Evolutionary conservation across 2,113 vertebrate species (phyloP), one percentile per base, ranked within the genome.

Genomic region (Prionailurus bengalensis): DNA sequence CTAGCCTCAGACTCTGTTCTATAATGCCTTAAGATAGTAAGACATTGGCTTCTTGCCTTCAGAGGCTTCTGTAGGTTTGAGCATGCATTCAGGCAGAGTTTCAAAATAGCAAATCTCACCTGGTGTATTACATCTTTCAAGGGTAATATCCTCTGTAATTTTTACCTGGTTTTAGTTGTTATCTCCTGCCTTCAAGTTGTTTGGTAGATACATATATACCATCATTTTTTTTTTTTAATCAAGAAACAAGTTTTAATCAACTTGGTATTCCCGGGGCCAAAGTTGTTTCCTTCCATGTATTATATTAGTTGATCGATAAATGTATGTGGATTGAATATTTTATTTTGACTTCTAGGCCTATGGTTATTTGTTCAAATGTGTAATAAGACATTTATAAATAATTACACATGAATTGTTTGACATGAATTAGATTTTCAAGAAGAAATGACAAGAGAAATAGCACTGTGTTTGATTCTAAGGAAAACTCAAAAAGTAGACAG

Each of bases 21-120:
- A 29, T 39, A 51, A 86, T 36, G 42, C 51, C 19, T 94, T 36
- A 84, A 88, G 5, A 4, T 11, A 65, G 5, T 42, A 70, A 94
- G 29, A 76, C 42, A 81, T 2, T 21, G 10, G 36, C 21, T 93
- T 58, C 91, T 19, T 61, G 27, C 45, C 36, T 81, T 81, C 19
- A 94, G 55, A 88, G 51, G 5, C 51, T 73, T n/a, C 1, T 0
- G 9, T 80, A 93, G 48, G 9, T 80, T 76, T 95, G 51, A 33
- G 7, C 33, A 91, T 25, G 10, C 61, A 45, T 36, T 73, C 17
- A 66, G 70, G 16, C 7, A 68, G 74, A 91, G 27, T 25, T 87
- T 92, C 70, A 91, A 88, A 95, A 61, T 23, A 95, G 7, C 16
- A 76, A 53, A 81, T 70, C 8, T 96, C 66, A 83, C 36, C 39